phyloP scores from a whole-genome alignment of 2,797 vertebrate species.

The Paguma larvata region DNA sequence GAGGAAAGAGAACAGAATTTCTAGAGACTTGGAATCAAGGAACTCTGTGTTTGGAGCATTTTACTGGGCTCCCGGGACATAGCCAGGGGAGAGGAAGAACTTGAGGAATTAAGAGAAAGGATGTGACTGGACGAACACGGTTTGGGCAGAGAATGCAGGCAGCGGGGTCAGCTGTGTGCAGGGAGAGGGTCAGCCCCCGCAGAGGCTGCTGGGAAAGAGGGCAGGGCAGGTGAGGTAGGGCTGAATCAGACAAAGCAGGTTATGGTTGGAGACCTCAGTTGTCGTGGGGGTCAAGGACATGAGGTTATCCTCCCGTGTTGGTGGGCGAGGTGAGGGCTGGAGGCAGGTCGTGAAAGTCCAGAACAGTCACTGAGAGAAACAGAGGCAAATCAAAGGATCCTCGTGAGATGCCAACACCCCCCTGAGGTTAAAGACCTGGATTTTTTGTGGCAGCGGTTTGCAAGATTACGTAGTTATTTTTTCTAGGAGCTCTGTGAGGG shows the following conservation, averaged over 20 bases:
- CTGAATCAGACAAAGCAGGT: neutral
- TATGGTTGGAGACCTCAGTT: neutral
- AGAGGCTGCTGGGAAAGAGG: neutral
- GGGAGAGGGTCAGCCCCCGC: accelerated
- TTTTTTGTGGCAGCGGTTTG: neutral
- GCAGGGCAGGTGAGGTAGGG: accelerated
- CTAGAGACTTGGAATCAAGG: neutral
- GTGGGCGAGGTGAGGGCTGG: neutral
- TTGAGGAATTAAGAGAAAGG: neutral
- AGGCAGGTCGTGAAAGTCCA: neutral
- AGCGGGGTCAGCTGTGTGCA: neutral
- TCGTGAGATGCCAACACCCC: neutral
- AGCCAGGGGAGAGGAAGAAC: neutral
- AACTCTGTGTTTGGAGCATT: neutral
- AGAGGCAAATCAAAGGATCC: neutral
- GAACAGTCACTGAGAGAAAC: neutral
- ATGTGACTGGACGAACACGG: neutral
- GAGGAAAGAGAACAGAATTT: neutral
- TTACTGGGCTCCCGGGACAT: neutral
- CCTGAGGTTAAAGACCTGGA: neutral
- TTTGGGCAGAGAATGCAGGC: neutral
- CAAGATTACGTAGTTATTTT: neutral
- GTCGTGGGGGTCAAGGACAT: neutral
- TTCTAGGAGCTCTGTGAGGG: neutral
- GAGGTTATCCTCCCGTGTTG: neutral